These are phyloP conservation scores for Oscheius sp. DNA, from an alignment of 2,888 invertebrate genomes.

Conservation along the genomic window DNA sequence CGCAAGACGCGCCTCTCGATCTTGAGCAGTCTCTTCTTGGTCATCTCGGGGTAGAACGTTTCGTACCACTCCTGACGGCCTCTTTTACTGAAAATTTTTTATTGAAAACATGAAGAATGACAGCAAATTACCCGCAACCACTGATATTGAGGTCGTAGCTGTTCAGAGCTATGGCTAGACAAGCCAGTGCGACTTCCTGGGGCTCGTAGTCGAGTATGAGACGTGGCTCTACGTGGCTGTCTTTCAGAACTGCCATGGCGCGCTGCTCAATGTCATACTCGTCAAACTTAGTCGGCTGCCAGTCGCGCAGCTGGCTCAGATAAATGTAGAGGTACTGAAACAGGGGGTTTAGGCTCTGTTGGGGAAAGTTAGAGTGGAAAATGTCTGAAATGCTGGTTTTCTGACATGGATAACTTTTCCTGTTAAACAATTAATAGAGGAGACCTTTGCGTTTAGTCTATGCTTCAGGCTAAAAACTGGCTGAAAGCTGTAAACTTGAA, in stretches of 20 bases:
- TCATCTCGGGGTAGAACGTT: slow-evolving; percentile 27
- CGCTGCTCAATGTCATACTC: slow-evolving; percentile 2
- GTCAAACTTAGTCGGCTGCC: slow-evolving; percentile 38
- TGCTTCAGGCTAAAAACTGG: no score
- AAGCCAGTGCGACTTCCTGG: slow-evolving; percentile 34
- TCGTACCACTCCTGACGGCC: slow-evolving; percentile 28
- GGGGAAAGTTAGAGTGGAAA: neutral
- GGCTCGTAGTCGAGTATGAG: slow-evolving; percentile 25
- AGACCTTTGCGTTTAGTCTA: no score
- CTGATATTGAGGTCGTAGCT: slow-evolving; percentile 21
- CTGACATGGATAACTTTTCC: no score
- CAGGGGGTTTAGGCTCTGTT: neutral
- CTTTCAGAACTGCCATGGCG: slow-evolving; percentile 30
- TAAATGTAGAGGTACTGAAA: slow-evolving; percentile 38
- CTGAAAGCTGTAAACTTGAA: no score
- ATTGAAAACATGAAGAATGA: neutral
- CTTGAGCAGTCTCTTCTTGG: neutral
- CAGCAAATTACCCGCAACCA: slow-evolving; percentile 10
- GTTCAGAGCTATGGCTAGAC: slow-evolving; percentile 31
- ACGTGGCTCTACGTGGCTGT: slow-evolving; percentile 26
- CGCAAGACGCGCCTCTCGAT: slow-evolving; percentile 8
- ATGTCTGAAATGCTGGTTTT: no score
- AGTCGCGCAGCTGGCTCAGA: slow-evolving; percentile 31
- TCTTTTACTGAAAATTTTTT: slow-evolving; percentile 24
- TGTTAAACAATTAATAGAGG: no score